These are phyloP conservation scores for Oscarella lobularis DNA, from an alignment of 37 sponge, comb jelly and placozoan species.

Conservation along the genomic window DNA sequence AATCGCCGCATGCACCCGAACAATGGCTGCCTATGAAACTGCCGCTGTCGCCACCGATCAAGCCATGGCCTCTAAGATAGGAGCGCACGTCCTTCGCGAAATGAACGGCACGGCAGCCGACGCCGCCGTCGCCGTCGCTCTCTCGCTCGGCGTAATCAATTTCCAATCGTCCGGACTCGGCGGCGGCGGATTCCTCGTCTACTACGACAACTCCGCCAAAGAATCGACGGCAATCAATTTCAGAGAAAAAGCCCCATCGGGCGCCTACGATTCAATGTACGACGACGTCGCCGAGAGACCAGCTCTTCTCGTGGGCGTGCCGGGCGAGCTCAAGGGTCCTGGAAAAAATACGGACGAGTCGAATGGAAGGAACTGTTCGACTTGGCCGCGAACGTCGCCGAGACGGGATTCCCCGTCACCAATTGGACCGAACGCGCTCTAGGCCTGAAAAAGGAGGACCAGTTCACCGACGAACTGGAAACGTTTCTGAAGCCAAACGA, in stretches of 20 bases:
- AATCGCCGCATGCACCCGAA: too few species aligned
- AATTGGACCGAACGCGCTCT: slow-evolving; percentile 15
- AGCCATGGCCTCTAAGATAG: slow-evolving; percentile 50
- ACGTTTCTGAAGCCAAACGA: background rate
- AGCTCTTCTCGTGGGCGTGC: slow-evolving; percentile 64
- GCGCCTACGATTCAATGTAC: slow-evolving; percentile 41
- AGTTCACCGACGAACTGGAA: background rate
- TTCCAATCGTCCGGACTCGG: slow-evolving; percentile 88
- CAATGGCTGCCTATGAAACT: slow-evolving; percentile 22
- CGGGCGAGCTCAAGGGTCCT: slow-evolving; percentile 65
- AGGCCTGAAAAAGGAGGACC: background rate
- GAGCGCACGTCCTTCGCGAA: slow-evolving; percentile 44
- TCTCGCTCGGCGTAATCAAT: slow-evolving; percentile 86
- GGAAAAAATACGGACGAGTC: slow-evolving; percentile 40
- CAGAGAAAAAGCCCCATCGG: slow-evolving; percentile 70
- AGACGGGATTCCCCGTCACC: slow-evolving; percentile 49
- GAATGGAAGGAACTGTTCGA: slow-evolving; percentile 50
- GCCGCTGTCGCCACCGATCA: slow-evolving; percentile 92
- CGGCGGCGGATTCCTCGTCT: slow-evolving; percentile 92
- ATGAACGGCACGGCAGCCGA: slow-evolving; percentile 81
- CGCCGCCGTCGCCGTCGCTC: slow-evolving; percentile 67
- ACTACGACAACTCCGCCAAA: slow-evolving; percentile 32
- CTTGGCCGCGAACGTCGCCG: slow-evolving; percentile 47
- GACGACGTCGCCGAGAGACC: slow-evolving; percentile 28
- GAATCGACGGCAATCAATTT: slow-evolving; percentile 49